phyloP scores from a whole-genome alignment of 2,797 vertebrate genomes.

The Liasis olivaceus region DNA sequence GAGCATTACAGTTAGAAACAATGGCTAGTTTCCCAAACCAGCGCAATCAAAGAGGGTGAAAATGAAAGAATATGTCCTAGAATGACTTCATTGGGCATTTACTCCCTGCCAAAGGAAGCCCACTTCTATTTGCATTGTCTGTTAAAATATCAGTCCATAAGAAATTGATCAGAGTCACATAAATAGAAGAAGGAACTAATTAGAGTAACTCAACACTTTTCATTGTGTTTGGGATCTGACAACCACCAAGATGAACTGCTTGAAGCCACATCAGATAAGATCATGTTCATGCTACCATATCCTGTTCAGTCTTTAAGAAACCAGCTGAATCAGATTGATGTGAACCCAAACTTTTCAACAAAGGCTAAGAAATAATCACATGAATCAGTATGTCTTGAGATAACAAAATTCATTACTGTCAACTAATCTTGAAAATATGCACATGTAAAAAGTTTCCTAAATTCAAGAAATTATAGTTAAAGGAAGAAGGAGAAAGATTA shows the following conservation, averaged over 20 bases:
- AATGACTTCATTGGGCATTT: neutral
- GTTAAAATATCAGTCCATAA: neutral
- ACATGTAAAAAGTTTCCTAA: neutral
- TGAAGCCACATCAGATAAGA: neutral
- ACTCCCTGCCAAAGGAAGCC: neutral
- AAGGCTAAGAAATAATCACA: neutral
- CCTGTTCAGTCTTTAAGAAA: neutral
- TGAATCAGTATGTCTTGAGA: neutral
- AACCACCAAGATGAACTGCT: neutral
- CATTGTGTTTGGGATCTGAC: neutral
- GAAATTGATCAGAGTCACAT: neutral
- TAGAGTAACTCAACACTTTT: neutral
- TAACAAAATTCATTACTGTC: neutral
- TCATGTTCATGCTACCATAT: neutral
- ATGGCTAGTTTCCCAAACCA: neutral
- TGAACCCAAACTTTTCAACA: neutral
- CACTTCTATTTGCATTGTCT: neutral
- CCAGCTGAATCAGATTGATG: too few species aligned
- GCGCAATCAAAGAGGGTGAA: neutral
- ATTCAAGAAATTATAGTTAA: neutral
- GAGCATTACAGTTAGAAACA: conserved; percentile 17
- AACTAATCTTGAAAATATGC: neutral
- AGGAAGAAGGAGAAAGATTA: neutral
- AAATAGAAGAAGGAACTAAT: neutral
- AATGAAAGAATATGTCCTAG: neutral